Conservation (phyloP, 2,113 vertebrate species). For the Mesocricetus auratus region DNA sequence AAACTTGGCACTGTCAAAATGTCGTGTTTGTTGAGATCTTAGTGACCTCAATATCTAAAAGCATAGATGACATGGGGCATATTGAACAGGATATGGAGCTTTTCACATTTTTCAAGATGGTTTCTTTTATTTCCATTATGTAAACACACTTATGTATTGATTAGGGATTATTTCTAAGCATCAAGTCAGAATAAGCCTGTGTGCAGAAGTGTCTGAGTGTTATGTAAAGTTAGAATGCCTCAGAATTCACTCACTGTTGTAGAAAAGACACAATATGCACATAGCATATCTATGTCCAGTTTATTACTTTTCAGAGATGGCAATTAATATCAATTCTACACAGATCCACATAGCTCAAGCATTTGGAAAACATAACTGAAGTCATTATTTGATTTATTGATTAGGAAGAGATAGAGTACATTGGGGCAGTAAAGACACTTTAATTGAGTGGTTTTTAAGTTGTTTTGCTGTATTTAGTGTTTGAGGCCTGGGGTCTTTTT, state of each 20-base stretch:
- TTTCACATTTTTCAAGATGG: neutral
- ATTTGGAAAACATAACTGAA: neutral
- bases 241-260: neutral
- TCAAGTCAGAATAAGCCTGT: neutral
- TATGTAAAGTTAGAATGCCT: neutral
- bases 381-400: neutral
- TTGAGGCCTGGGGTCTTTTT: neutral
- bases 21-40: neutral
- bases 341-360: neutral
- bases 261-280: neutral
- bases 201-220: neutral
- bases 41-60: neutral
- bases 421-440: neutral
- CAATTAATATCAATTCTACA: neutral
- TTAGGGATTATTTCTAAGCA: neutral
- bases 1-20: neutral
- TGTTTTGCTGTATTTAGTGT: neutral
- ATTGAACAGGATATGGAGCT: neutral
- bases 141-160: neutral
- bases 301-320: neutral
- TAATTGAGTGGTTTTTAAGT: neutral
- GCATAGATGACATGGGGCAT: neutral
- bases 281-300: neutral
- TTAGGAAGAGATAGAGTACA: neutral
- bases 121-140: neutral